Base-by-base conservation (phyloP, 2,888 invertebrate genomes). In the Nasonia oneida region DNA sequence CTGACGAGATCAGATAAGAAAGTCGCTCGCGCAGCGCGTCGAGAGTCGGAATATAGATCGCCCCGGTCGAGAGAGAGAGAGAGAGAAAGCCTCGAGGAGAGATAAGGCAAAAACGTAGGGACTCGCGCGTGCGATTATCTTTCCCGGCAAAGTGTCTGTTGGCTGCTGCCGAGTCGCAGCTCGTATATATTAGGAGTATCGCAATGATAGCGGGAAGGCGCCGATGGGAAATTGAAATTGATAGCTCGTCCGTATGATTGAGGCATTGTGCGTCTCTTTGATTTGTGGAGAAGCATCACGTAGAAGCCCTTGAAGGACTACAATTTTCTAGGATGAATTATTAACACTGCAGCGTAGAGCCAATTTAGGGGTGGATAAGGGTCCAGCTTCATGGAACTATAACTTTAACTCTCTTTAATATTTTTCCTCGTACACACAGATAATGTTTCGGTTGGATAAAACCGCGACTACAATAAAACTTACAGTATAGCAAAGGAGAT, bases 161-260 rank as follows among this genome's bases (percentile, higher is more conserved):
- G 42, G 70, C 12, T 8, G n/a, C 2, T 29, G 29, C 39, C 23
- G 53, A 23, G 33, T 64, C 37, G 37, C 37, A 37, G 53, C 33
- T 76, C 76, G 33, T 61, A 37, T 29, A 50, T 33, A 53, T 10
- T 15, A 3, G 47, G 61, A 75, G 39, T 83, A 64, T 73, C 33
- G 84, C 79, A 70, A 74, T 57, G 81, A 77, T 77, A 76, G 50
- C 37, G 42, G 79, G 83, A 86, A 83, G 74, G 84, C 77, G 75
- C 64, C 67, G 64, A 85, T 87, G 87, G 84, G 88, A 89, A 90
- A 90, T 90, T 90, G 89, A 90, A 90, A 90, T 90, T 90, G 89
- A 90, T 90, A 87, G 89, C 89, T 85, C 86, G 23, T 82, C 78
- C 39, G 39, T 74, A 64, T 83, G 75, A 71, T 81, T 57, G 73